Evolutionary conservation across 2,888 invertebrate species (phyloP), one percentile per base, ranked within the genome.

Genomic region (Brachyptera putata): DNA sequence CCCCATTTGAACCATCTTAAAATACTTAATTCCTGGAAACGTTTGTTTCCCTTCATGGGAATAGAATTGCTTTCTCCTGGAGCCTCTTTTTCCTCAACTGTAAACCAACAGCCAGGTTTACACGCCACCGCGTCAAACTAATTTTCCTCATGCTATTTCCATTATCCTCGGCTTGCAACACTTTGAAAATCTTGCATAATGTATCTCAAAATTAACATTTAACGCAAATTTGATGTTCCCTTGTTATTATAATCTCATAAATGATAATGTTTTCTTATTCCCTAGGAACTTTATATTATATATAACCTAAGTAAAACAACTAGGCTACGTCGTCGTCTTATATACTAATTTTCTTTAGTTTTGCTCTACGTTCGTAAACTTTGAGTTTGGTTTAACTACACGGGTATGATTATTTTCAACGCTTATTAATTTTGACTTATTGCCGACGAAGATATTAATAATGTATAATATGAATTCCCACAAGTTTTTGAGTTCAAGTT

Each of bases 311-410:
- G 53, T 53, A 53, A 53, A 53, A 18, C 34, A n/a, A n/a, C n/a
- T n/a, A n/a, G n/a, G n/a, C n/a, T n/a, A n/a, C n/a, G n/a, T n/a
- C n/a, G n/a, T n/a, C n/a, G n/a, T n/a, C n/a, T n/a, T n/a, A n/a
- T n/a, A n/a, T n/a, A n/a, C n/a, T n/a, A n/a, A 53, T 53, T 53
- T 53, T 53, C 46, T 46, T 46, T n/a, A 46, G 46, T 46, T 46
- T 13, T 13, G n/a, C 24, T 7, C 41, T 14, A 21, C 4, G 16
- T 46, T 46, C 46, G 22, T 21, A 46, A 46, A 46, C 22, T 46
- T 46, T 21, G 21, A 22, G 46, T 13, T 46, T 46, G 30, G 5
- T 5, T 30, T n/a, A n/a, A n/a, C n/a, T n/a, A n/a, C n/a, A n/a
- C n/a, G n/a, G n/a, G n/a, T n/a, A n/a, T n/a, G n/a, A n/a, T n/a